Evolutionary conservation across 2,797 vertebrate species (phyloP).

Genomic region (Peromyscus attwateri): DNA sequence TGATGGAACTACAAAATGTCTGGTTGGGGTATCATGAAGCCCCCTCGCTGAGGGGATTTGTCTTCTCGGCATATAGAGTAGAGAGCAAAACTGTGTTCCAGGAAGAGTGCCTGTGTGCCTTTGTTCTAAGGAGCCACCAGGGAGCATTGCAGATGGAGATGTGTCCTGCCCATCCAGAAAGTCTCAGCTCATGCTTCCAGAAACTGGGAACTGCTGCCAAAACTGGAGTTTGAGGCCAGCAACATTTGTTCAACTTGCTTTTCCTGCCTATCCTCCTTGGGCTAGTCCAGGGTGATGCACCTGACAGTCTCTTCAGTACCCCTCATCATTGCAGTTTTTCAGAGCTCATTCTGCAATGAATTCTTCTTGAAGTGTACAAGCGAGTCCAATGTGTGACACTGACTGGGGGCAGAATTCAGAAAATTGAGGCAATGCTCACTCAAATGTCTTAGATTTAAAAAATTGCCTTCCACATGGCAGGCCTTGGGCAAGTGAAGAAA

Average conservation of each 20-base stretch:
- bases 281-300: background rate
- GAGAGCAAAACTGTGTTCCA: background rate
- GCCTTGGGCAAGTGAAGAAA: background rate
- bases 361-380: background rate
- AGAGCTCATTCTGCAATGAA: background rate
- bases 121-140: background rate
- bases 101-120: accelerated
- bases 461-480: background rate
- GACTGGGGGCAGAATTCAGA: background rate
- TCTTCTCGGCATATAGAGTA: background rate
- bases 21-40: background rate
- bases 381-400: background rate
- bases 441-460: background rate
- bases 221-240: background rate
- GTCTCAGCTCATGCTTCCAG: background rate
- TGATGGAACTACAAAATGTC: background rate
- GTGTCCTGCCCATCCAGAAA: background rate
- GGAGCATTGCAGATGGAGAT: background rate
- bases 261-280: background rate
- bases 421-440: background rate
- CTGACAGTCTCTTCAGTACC: background rate
- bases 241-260: background rate
- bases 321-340: background rate
- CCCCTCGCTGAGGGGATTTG: background rate
- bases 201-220: background rate